Evolutionary conservation across 1,140 invertebrate genomes (phyloP).

Genomic region (Cylas formicarius): DNA sequence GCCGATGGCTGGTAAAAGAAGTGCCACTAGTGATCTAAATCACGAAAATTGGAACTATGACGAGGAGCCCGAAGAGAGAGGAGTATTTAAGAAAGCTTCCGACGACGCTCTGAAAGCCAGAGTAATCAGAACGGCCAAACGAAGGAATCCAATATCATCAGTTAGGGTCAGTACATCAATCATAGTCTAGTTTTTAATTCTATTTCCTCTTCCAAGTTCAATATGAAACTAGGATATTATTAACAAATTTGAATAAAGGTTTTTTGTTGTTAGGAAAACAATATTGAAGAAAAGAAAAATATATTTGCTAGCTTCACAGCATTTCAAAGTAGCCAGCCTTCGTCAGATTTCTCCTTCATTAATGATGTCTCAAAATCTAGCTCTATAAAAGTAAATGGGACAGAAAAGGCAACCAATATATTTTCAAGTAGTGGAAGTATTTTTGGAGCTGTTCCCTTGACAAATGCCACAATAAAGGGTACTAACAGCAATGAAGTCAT

Average conservation of each 20-base stretch:
- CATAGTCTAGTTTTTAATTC: too few species aligned
- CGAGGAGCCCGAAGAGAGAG: slow-evolving; percentile 70
- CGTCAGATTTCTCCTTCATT: slow-evolving; percentile 42
- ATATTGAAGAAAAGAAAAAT: slow-evolving; percentile 35
- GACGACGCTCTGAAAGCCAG: slow-evolving; percentile 65
- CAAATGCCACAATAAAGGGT: too few species aligned
- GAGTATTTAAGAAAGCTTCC: slow-evolving; percentile 61
- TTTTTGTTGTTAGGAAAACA: slow-evolving; percentile 44
- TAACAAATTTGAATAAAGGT: too few species aligned
- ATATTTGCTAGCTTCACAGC: slow-evolving; percentile 38
- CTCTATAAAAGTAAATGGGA: slow-evolving; percentile 41
- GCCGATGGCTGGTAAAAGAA: slow-evolving; percentile 76
- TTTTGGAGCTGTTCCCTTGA: slow-evolving; percentile 10
- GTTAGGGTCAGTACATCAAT: slow-evolving; percentile 22
- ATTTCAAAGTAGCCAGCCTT: slow-evolving; percentile 31
- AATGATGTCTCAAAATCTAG: slow-evolving; percentile 32
- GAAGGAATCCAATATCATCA: slow-evolving; percentile 48
- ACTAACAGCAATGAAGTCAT: slow-evolving; percentile 9
- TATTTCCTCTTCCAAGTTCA: too few species aligned
- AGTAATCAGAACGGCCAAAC: slow-evolving; percentile 69
- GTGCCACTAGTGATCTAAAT: slow-evolving; percentile 69
- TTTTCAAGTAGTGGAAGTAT: slow-evolving; percentile 10
- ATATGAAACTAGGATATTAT: too few species aligned
- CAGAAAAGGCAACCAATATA: slow-evolving; percentile 16
- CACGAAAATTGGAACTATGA: slow-evolving; percentile 88